Base-by-base conservation (phyloP, 2,888 invertebrate genomes). In the Linnaemya vulpina region DNA sequence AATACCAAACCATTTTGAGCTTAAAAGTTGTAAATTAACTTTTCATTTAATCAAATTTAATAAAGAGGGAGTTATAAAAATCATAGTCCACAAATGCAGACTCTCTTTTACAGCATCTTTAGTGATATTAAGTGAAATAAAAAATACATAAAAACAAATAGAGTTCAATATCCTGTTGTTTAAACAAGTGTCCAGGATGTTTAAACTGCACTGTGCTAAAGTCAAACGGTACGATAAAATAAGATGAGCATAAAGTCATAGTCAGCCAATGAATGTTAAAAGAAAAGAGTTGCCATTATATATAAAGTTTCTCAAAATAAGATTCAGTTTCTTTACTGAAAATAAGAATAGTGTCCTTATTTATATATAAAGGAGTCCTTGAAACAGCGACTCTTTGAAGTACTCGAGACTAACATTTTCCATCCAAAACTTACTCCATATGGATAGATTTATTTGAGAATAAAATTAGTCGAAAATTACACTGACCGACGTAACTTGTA, bases 131-230 rank as follows among this genome's bases (percentile, higher is more conserved):
- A 55, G 30, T 13, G 49, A 76, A 40, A 15, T 25, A 49, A n/a
- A 46, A 20, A 35, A 46, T n/a, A 67, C 40, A 74, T 20, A 82
- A 51, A 79, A 75, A 79, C 62, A 85, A 76, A 82, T 82, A 85
- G 82, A 82, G 82, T 85, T 85, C 85, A 85, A 82, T 85, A 85
- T 85, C 85, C 85, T 85, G 78, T 75, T 82, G 85, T 85, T 85
- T 79, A 82, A 75, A 82, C 65, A 85, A 79, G 75, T 82, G 70
- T 82, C 78, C 85, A 85, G 82, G 85, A 85, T 85, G 82, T 79
- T 83, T 78, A 74, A 85, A 84, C 43, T 73, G 46, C 15, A 63
- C 20, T 63, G 58, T 60, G 51, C 68, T 68, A 62, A 76, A 82
- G 82, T 71, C 75, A 83, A 70, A 51, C 58, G 65, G 71, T 40